A percentile compares a stretch with the other conserved stretches of the same genome.
These are phyloP conservation scores for Pseudococcus viburni DNA, from an alignment of 2,888 invertebrate species.

Conservation along the genomic window DNA sequence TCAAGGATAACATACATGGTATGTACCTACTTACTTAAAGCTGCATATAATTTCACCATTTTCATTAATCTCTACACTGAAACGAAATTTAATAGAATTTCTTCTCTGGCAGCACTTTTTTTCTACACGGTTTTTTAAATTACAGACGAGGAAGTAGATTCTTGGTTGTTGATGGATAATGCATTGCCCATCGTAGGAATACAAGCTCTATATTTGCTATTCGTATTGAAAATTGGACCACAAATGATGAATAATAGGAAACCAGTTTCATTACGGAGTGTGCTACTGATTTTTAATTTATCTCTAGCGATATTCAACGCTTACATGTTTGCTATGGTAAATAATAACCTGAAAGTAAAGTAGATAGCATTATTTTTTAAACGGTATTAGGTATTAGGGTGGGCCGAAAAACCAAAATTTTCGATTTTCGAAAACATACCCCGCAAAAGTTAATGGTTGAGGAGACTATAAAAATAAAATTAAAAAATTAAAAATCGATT, in stretches of 20 bases:
- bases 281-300: constrained; percentile 80
- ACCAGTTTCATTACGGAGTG: constrained; percentile 73
- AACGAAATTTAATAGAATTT: background rate
- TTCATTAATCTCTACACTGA: too few relatives aligned
- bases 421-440: too few relatives aligned
- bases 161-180: constrained; percentile 78
- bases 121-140: constrained; percentile 75
- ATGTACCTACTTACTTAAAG: background rate
- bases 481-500: too few relatives aligned
- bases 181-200: constrained; percentile 77
- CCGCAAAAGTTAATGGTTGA: too few relatives aligned
- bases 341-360: constrained; percentile 62
- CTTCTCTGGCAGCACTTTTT: constrained; percentile 53
- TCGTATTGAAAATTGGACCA: constrained; percentile 82
- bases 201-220: constrained; percentile 77
- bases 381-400: too few relatives aligned
- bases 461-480: too few relatives aligned
- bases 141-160: constrained; percentile 78
- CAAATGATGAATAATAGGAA: constrained; percentile 75
- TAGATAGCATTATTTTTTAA: background rate
- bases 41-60: too few relatives aligned
- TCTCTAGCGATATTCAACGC: constrained; percentile 88
- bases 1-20: constrained; percentile 49
- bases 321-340: constrained; percentile 77
- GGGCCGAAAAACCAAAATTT: too few relatives aligned